These are phyloP conservation scores for Megaceryle alcyon DNA, from an alignment of 2,797 vertebrate genomes.

Conservation along the genomic window DNA sequence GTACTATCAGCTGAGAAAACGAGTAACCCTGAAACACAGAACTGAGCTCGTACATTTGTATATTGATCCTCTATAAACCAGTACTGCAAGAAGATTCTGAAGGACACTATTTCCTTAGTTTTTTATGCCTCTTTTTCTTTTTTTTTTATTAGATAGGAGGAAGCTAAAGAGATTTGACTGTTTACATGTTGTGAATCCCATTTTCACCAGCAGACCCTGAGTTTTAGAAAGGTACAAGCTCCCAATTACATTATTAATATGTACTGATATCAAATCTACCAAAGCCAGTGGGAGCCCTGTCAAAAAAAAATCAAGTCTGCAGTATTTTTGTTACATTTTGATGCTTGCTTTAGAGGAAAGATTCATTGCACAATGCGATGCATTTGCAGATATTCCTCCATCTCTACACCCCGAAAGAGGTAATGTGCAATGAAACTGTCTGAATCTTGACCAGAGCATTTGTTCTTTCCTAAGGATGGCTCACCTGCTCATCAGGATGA, in stretches of 20 bases:
- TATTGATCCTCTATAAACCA: conserved; percentile 48
- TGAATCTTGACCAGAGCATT: neutral
- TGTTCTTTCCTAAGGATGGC: neutral
- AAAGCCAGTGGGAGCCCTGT: neutral
- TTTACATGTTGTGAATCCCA: neutral
- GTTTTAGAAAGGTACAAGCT: neutral
- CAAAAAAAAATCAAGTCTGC: neutral
- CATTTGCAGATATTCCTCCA: neutral
- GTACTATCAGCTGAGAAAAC: conserved; percentile 63
- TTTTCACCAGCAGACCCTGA: neutral
- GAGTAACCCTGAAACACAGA: conserved; percentile 55
- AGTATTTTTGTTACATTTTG: neutral
- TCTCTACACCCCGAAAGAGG: neutral
- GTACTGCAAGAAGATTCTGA: neutral
- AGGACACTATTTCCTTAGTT: conserved; percentile 14
- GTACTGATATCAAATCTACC: neutral
- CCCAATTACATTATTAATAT: neutral
- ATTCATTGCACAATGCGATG: neutral
- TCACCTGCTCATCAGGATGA: neutral
- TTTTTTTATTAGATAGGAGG: neutral
- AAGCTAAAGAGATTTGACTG: neutral
- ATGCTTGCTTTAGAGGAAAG: neutral
- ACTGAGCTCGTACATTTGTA: conserved; percentile 32
- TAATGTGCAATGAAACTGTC: neutral
- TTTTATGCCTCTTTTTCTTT: neutral